Evolutionary conservation across 2,888 invertebrate species (phyloP).

Genomic region (Prosopocoilus inquinatus): DNA sequence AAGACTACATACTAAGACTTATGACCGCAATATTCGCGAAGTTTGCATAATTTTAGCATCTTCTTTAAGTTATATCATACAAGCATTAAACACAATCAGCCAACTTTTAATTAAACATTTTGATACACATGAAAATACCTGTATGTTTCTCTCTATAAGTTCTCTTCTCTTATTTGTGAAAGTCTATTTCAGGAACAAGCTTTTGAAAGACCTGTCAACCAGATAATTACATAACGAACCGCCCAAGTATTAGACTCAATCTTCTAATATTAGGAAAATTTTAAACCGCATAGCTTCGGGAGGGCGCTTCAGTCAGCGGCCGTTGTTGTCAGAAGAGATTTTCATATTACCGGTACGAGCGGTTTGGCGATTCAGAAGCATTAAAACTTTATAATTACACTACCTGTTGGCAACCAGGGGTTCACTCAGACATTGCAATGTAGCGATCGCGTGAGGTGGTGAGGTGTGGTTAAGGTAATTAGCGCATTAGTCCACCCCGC

Average conservation of each 20-base stretch:
- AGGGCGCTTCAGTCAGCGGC: conserved; percentile 9
- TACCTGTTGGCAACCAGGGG: conserved; percentile 10
- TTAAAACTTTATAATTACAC: conserved; percentile 31
- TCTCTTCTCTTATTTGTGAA: no score
- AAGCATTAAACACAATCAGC: no score
- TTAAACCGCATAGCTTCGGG: no score
- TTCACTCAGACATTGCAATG: background rate
- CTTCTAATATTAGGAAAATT: no score
- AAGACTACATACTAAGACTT: no score
- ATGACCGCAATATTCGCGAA: no score
- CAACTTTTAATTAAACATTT: no score
- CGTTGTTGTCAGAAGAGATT: conserved; percentile 25
- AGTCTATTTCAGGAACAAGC: conserved; percentile 7
- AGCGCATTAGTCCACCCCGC: conserved; percentile 38
- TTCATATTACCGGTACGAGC: conserved; percentile 23
- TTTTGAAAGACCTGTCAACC: conserved; percentile 27
- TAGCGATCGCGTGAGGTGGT: conserved; percentile 27
- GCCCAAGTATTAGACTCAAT: conserved; percentile 16
- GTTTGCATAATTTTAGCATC: no score
- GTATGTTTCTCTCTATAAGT: no score
- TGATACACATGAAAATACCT: no score
- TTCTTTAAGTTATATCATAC: no score
- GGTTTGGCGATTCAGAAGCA: conserved; percentile 24
- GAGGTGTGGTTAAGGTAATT: conserved; percentile 38
- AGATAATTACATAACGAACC: conserved; percentile 27